Conservation (phyloP, 2,888 invertebrate species). For the Frankliniella intonsa region DNA sequence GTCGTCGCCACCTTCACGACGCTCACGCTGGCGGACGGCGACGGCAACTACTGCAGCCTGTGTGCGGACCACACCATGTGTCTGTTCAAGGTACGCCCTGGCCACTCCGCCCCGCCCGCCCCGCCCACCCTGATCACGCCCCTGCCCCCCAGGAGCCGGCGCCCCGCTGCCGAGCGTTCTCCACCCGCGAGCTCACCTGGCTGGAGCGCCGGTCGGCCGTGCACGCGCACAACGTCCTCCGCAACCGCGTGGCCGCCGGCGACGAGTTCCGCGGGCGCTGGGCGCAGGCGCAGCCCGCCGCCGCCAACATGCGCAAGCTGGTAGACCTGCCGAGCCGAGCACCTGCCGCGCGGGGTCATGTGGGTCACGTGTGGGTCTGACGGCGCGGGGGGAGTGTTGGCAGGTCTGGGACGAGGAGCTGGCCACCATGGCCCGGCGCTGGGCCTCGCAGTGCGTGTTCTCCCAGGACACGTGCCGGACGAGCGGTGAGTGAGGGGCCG, state of each 20-base stretch:
- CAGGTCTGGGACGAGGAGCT: conserved; percentile 11
- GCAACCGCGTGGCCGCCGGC: background rate
- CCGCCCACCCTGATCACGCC: background rate
- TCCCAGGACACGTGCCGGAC: conserved; percentile 6
- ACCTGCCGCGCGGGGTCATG: no score
- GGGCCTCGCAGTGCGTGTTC: conserved; percentile 1
- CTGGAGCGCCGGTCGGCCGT: background rate
- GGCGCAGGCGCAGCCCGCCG: background rate
- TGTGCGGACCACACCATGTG: conserved; percentile 9
- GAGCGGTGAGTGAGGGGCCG: background rate
- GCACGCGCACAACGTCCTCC: background rate
- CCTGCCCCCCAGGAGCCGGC: background rate
- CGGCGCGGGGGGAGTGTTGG: background rate
- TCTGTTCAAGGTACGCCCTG: background rate
- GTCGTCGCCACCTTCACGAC: background rate
- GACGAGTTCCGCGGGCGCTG: background rate
- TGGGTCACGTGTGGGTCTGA: background rate
- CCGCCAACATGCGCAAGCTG: conserved; percentile 13
- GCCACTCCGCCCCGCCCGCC: background rate
- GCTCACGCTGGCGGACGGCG: background rate
- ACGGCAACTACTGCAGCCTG: background rate
- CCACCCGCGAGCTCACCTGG: background rate
- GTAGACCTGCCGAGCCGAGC: background rate
- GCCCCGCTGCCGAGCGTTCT: background rate
- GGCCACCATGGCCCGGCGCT: background rate